Conservation (phyloP, 2,888 invertebrate genomes). For the Protula sp. region DNA sequence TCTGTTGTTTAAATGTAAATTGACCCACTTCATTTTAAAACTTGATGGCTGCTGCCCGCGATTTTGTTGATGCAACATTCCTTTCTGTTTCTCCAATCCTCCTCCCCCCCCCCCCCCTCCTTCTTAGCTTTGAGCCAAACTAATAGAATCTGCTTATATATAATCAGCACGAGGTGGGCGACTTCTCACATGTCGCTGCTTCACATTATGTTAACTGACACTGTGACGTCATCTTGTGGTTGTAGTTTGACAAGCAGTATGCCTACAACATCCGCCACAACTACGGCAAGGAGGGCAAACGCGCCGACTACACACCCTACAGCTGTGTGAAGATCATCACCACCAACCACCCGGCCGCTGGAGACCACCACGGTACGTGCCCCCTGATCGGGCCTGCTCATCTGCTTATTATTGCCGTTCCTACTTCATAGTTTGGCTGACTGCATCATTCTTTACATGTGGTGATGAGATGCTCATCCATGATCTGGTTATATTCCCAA, state of each 20-base stretch:
- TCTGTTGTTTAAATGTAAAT: no score
- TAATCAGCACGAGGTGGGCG: no score
- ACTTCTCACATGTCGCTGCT: no score
- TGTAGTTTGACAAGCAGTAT: slow-evolving; percentile 84
- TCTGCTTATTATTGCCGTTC: neutral
- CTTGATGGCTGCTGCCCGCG: no score
- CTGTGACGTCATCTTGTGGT: slow-evolving; percentile 3
- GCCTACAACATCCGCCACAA: slow-evolving; percentile 85
- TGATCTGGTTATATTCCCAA: neutral
- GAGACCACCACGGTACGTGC: slow-evolving; percentile 23
- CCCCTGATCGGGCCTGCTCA: no score
- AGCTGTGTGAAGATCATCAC: slow-evolving; percentile 83
- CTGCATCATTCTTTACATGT: neutral
- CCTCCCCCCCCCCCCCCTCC: no score
- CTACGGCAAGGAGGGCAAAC: slow-evolving; percentile 92
- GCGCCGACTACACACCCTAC: slow-evolving; percentile 80
- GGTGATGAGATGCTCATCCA: neutral
- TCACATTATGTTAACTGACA: no score
- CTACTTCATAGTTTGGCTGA: neutral
- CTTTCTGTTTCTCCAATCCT: no score
- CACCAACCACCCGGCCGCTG: slow-evolving; percentile 32
- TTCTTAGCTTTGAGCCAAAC: no score
- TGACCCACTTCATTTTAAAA: no score
- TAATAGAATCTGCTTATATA: no score
- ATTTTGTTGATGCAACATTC: no score